Conservation (phyloP, 2,113 vertebrate genomes). For the Solea solea region DNA sequence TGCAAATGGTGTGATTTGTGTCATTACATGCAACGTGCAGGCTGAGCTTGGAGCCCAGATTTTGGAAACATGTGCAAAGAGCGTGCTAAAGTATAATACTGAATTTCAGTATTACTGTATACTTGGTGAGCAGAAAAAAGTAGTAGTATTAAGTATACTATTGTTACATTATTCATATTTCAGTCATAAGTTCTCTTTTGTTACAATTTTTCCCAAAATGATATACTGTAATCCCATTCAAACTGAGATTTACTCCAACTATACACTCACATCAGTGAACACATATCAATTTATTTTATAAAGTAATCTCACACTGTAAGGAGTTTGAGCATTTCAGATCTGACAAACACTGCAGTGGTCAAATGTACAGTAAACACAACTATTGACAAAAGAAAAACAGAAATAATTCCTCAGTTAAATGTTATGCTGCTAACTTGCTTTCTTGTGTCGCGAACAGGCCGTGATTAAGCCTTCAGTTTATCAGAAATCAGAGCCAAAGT, state of each 20-base stretch:
- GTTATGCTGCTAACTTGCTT: background rate
- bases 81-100: too few species aligned
- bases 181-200: too few species aligned
- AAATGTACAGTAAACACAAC: background rate
- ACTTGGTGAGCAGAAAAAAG: too few species aligned
- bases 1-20: too few species aligned
- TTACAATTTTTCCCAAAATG: too few species aligned
- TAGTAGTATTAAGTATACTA: too few species aligned
- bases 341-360: background rate
- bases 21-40: too few species aligned
- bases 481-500: slow-evolving; percentile 75
- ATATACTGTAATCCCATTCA: background rate
- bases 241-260: background rate
- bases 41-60: too few species aligned
- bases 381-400: background rate
- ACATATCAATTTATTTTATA: background rate
- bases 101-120: too few species aligned
- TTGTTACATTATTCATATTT: too few species aligned
- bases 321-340: background rate
- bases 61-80: too few species aligned
- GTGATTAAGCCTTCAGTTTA: slow-evolving; percentile 66
- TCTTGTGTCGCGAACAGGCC: background rate
- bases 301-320: background rate
- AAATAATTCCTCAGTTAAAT: background rate
- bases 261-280: background rate